Conservation (phyloP, 2,888 invertebrate genomes). For the Brachypalpus laphriformis region DNA sequence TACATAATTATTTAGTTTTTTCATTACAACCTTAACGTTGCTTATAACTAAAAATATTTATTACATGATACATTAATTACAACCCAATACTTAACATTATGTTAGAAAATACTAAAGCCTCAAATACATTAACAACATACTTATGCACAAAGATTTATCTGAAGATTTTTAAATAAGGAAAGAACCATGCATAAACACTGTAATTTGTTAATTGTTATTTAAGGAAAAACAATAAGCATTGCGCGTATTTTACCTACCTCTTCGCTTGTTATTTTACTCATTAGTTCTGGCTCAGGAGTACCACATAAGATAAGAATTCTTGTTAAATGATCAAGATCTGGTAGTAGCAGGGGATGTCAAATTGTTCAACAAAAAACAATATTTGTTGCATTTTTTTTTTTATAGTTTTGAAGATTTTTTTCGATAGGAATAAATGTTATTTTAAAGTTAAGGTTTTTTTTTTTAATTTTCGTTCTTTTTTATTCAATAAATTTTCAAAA, state of each 20-base stretch:
- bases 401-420: conserved; percentile 37
- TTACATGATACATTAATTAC: too few relatives aligned
- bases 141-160: conserved; percentile 1
- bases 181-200: conserved; percentile 44
- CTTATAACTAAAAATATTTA: too few relatives aligned
- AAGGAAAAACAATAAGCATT: conserved; percentile 33
- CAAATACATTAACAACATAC: background rate
- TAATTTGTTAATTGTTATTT: conserved; percentile 30
- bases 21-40: too few relatives aligned
- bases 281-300: conserved; percentile 91
- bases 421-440: conserved; percentile 45
- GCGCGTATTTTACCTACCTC: conserved; percentile 86
- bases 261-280: conserved; percentile 93
- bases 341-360: conserved; percentile 59
- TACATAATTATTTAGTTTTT: too few relatives aligned
- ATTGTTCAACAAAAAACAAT: conserved; percentile 47
- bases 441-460: conserved; percentile 58
- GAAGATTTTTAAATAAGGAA: background rate
- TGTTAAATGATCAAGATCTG: conserved; percentile 94
- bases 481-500: background rate
- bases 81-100: background rate
- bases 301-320: conserved; percentile 94
- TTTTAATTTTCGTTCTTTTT: conserved; percentile 8
- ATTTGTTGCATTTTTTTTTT: conserved; percentile 32
- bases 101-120: background rate